Conservation (phyloP, 2,797 vertebrate species). For the Morelia viridis region DNA sequence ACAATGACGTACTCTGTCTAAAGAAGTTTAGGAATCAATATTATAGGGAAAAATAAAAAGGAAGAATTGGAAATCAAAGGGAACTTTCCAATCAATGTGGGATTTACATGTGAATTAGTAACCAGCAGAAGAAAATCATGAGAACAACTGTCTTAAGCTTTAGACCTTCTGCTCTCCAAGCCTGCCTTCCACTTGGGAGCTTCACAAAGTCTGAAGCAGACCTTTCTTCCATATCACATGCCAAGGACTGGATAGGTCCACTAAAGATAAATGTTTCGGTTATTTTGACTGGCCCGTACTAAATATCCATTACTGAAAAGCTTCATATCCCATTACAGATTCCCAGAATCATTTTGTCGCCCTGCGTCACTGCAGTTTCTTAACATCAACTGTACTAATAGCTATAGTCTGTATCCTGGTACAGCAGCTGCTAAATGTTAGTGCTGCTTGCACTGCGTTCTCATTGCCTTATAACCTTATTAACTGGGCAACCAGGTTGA, state of each 20-base stretch:
- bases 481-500: constrained; percentile 40
- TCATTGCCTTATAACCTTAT: constrained; percentile 46
- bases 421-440: constrained; percentile 49
- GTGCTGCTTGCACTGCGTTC: constrained; percentile 25
- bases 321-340: constrained; percentile 33
- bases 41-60: neutral
- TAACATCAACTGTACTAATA: neutral
- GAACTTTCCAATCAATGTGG: neutral
- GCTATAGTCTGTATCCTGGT: constrained; percentile 44
- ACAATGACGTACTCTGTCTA: neutral
- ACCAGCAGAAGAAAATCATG: neutral
- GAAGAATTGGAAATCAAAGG: neutral
- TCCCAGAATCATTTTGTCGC: constrained; percentile 36
- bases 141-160: neutral
- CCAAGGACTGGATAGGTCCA: constrained; percentile 7
- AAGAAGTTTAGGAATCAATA: neutral
- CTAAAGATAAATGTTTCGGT: constrained; percentile 26
- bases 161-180: neutral
- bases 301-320: constrained; percentile 38
- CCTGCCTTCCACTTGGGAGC: neutral
- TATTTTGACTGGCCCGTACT: constrained; percentile 26
- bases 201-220: neutral
- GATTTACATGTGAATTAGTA: neutral
- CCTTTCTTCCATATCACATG: neutral
- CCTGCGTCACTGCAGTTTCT: constrained; percentile 28